Base-by-base conservation (phyloP, 2,797 vertebrate species). In the Enteromius afrohamiltoni region DNA sequence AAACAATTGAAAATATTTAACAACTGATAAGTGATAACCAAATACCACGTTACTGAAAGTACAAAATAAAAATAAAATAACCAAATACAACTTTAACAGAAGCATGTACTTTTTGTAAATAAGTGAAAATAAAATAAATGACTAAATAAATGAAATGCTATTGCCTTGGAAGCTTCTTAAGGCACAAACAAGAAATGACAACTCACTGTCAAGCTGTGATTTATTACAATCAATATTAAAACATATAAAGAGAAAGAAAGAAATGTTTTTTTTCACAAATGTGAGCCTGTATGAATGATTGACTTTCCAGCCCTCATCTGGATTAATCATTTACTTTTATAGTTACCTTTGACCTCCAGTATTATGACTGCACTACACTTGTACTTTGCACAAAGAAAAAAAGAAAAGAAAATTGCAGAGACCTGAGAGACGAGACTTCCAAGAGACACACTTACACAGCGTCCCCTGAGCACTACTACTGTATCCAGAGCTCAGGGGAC, bases 291-390 rank as follows among this genome's bases (percentile, higher is more conserved):
- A 73, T 37, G 40, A 10, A 45, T 8, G 9, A 45, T 23, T 47
- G 26, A 16, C 19, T 64, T 70, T 21, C 16, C 17, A 6, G 49
- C 31, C 26, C 21, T 21, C 2, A 40, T 34, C 34, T 21, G 60
- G 76, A 83, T 85, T 79, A 88, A 85, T 83, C 49, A 69, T 79
- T 86, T 31, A 82, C 62, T 84, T 85, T 76, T 83, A 78, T 75
- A 79, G 19, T 67, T 65, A 51, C 47, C 49, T 67, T 74, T 82
- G 34, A 85, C n/a, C 53, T 45, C n/a, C 58, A 65, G 21, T 73
- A 45, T 62, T 62, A 74, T 51, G 21, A 69, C 60, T 40, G 69
- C 49, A 79, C 69, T 23, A 29, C 71, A 60, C 55, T 26, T 86
- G 77, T 49, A 74, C 69, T 79, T 51, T 75, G 80, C 37, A 77